A percentile compares a stretch with the other conserved stretches of the same genome.
These are phyloP conservation scores for Podarcis raffonei DNA, from an alignment of 2,113 vertebrate genomes.

Conservation along the genomic window DNA sequence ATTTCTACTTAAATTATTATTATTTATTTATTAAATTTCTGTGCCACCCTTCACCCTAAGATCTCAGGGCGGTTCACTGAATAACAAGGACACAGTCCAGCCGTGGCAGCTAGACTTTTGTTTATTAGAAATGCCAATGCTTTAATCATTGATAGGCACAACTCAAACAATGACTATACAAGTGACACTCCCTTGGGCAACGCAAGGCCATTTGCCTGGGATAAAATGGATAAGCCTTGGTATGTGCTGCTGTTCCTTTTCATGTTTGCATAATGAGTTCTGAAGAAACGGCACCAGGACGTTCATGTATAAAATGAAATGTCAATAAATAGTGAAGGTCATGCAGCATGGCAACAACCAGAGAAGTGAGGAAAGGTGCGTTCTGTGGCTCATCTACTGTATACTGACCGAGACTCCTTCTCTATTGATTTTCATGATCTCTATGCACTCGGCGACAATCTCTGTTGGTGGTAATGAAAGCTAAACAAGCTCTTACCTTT, in stretches of 20 bases:
- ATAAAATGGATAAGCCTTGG: background rate
- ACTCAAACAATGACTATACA: background rate
- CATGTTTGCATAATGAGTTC: conserved; percentile 31
- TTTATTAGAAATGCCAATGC: background rate
- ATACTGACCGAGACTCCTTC: background rate
- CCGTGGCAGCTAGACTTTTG: background rate
- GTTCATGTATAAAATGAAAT: background rate
- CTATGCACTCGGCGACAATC: background rate
- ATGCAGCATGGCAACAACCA: background rate
- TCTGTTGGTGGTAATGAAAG: background rate
- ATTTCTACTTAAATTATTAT: background rate
- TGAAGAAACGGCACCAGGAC: background rate
- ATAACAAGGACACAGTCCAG: background rate
- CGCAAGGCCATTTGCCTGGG: background rate
- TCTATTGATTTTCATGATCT: background rate
- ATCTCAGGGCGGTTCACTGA: too few species aligned
- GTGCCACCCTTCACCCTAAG: too few species aligned
- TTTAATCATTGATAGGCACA: background rate
- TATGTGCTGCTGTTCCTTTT: background rate
- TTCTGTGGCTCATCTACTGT: background rate
- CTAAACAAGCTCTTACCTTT: background rate
- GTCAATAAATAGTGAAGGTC: background rate
- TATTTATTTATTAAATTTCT: too few species aligned
- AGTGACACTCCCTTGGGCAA: background rate
- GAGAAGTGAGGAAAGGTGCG: background rate